These are phyloP conservation scores for Sinocyclocheilus grahami DNA, from an alignment of 2,113 vertebrate species.

Conservation along the genomic window DNA sequence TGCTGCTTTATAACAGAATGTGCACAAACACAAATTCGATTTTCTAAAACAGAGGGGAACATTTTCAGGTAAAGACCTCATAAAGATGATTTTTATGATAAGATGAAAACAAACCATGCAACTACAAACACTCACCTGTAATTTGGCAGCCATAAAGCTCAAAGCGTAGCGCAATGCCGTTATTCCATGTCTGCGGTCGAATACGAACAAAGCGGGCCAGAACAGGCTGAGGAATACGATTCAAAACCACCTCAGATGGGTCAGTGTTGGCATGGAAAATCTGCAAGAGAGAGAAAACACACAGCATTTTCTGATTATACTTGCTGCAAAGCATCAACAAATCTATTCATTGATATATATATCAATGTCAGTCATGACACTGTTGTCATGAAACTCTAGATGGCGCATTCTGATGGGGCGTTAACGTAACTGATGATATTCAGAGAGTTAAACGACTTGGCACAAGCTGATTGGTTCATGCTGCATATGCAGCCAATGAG, in stretches of 20 bases:
- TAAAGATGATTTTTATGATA: background rate
- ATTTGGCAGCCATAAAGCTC: slow-evolving; percentile 96
- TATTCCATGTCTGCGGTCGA: slow-evolving; percentile 91
- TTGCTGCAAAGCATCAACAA: background rate
- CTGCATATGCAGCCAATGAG: too few species aligned
- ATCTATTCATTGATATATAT: too few species aligned
- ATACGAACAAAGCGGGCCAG: slow-evolving; percentile 91
- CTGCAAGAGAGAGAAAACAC: slow-evolving; percentile 64
- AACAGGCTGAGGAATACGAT: slow-evolving; percentile 88
- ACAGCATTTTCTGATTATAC: background rate
- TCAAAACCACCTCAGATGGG: slow-evolving; percentile 89
- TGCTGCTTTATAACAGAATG: too few species aligned
- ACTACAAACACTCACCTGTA: slow-evolving; percentile 59
- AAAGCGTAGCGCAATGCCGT: slow-evolving; percentile 88
- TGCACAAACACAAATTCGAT: too few species aligned
- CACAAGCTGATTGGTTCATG: too few species aligned
- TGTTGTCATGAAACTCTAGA: too few species aligned
- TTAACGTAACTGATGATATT: too few species aligned
- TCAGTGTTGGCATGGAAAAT: slow-evolving; percentile 92
- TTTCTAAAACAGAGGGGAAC: too few species aligned
- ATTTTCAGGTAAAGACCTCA: too few species aligned
- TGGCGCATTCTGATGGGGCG: too few species aligned
- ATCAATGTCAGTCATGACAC: too few species aligned
- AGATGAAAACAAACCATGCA: background rate
- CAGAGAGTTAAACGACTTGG: too few species aligned